Percentiles rank a stretch among this genome's conserved stretches.
These are phyloP conservation scores for Pionites leucogaster DNA, from an alignment of 2,113 vertebrate genomes.

Conservation along the genomic window DNA sequence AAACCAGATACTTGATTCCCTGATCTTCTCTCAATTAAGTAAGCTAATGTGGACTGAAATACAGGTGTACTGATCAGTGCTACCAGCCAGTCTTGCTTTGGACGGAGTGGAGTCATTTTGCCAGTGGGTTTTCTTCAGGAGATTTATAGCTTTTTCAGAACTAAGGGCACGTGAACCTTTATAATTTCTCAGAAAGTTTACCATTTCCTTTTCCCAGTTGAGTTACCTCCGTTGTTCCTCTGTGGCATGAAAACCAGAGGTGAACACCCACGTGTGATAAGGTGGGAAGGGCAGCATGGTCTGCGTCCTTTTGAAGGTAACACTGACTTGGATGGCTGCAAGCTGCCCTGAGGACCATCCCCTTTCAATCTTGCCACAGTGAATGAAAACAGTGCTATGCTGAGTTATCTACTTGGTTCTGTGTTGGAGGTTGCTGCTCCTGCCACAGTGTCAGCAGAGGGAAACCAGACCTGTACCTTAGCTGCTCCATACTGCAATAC, in stretches of 20 bases:
- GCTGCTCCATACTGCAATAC: background rate
- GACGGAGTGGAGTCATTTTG: background rate
- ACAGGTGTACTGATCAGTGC: accelerated
- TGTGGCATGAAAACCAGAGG: background rate
- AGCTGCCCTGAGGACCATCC: background rate
- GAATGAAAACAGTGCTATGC: background rate
- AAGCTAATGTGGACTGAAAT: background rate
- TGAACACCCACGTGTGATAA: background rate
- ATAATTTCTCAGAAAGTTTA: background rate
- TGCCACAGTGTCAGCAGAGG: background rate
- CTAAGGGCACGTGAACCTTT: background rate
- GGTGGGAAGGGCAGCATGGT: background rate
- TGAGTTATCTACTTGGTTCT: background rate
- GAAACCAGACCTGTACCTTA: background rate
- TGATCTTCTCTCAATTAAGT: background rate
- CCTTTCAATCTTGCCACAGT: accelerated
- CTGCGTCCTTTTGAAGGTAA: background rate
- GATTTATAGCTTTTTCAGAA: background rate
- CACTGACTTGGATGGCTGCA: background rate
- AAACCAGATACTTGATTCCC: background rate
- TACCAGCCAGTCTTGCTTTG: background rate
- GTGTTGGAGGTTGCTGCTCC: background rate
- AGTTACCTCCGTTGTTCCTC: background rate
- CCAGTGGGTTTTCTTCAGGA: background rate
- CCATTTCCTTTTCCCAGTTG: background rate